Conservation (phyloP, 2,113 vertebrate species). For the Gasterosteus aculeatus region DNA sequence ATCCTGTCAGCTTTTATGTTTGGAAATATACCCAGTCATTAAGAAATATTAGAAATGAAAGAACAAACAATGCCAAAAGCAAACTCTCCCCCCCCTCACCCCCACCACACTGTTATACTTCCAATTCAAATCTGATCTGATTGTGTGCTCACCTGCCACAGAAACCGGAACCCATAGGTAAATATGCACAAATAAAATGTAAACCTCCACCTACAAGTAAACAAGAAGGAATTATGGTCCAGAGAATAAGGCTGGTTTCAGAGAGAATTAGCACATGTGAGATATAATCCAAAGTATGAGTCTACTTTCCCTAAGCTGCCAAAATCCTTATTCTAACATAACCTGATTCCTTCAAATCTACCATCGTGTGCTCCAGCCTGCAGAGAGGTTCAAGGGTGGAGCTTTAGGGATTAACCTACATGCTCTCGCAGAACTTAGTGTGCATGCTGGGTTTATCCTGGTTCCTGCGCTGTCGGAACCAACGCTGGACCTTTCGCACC, state of each 20-base stretch:
- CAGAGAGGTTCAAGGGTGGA: conserved; percentile 19
- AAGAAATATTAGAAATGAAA: background rate
- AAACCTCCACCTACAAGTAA: conserved; percentile 92
- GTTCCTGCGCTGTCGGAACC: conserved; percentile 97
- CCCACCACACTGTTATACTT: background rate
- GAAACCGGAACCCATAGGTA: conserved; percentile 91
- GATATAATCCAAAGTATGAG: background rate
- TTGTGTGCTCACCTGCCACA: conserved; percentile 90
- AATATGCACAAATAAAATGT: conserved; percentile 95
- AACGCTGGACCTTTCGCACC: conserved; percentile 92
- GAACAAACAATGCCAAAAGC: background rate
- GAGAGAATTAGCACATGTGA: background rate
- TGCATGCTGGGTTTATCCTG: conserved; percentile 95
- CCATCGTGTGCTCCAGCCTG: background rate
- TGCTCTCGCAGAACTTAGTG: conserved; percentile 98
- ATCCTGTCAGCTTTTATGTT: background rate
- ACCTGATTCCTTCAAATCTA: background rate
- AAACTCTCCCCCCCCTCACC: background rate
- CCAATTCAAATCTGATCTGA: background rate
- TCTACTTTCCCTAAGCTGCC: background rate
- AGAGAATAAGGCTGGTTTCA: background rate
- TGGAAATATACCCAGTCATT: background rate
- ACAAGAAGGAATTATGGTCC: conserved; percentile 49
- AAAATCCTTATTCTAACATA: background rate
- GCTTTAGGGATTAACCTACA: conserved; percentile 82